Conservation (phyloP, 2,797 vertebrate species). For the Enteromius radiatus region DNA sequence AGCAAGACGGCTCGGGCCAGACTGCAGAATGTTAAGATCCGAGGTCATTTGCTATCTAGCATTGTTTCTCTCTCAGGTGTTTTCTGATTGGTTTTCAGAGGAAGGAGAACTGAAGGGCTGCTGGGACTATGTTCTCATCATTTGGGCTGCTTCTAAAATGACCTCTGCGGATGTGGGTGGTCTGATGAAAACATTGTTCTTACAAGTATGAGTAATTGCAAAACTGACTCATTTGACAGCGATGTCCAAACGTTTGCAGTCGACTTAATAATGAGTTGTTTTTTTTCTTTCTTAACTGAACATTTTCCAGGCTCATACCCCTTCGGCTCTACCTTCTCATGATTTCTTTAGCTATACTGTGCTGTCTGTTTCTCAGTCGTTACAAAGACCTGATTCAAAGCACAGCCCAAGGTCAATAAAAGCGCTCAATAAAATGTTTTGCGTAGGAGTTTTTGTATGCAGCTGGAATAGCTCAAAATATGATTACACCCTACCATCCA, state of each 20-base stretch:
- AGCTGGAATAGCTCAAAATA: neutral
- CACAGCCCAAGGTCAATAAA: conserved; percentile 28
- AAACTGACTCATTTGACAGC: conserved; percentile 31
- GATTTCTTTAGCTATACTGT: conserved; percentile 27
- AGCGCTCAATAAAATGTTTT: conserved; percentile 18
- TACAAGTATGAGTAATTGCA: conserved; percentile 25
- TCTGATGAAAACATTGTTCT: conserved; percentile 40
- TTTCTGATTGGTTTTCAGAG: neutral
- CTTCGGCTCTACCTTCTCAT: conserved; percentile 5
- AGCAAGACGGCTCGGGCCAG: neutral
- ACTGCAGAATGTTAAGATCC: neutral
- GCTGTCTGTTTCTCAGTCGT: conserved; percentile 4
- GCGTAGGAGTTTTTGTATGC: conserved; percentile 7
- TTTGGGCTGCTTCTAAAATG: conserved; percentile 40
- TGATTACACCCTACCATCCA: neutral
- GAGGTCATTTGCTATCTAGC: conserved; percentile 13
- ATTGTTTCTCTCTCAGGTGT: conserved; percentile 19
- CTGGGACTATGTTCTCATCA: conserved; percentile 34
- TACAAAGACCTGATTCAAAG: conserved; percentile 40
- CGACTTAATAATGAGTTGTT: neutral
- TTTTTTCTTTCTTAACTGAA: neutral
- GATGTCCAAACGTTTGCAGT: conserved; percentile 33
- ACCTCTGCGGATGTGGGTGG: conserved; percentile 38
- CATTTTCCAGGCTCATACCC: conserved; percentile 23
- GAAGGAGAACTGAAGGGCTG: conserved; percentile 11